Evolutionary conservation across 2,888 invertebrate species (phyloP).

Genomic region (Dascillus cervinus): DNA sequence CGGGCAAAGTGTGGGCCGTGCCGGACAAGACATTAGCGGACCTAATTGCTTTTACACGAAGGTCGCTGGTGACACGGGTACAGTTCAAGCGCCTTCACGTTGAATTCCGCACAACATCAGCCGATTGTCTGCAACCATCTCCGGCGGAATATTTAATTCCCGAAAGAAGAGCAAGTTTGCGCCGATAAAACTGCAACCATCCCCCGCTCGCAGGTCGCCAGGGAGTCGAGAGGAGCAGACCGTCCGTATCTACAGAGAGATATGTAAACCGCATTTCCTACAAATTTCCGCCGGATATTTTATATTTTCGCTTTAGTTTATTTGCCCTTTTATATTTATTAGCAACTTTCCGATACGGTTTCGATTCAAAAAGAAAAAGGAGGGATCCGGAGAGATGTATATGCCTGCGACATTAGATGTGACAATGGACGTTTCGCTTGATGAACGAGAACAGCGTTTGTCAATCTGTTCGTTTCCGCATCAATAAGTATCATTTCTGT

Average conservation of each 20-base stretch:
- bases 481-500: slow-evolving; percentile 31
- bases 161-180: too few species aligned
- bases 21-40: slow-evolving; percentile 42
- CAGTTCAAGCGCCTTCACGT: too few species aligned
- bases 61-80: slow-evolving; percentile 17
- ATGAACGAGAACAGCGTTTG: slow-evolving; percentile 39
- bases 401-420: slow-evolving; percentile 27
- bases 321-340: slow-evolving; percentile 22
- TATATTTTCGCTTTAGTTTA: slow-evolving; percentile 28
- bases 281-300: slow-evolving; percentile 32
- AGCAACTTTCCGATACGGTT: slow-evolving; percentile 26
- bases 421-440: slow-evolving; percentile 34
- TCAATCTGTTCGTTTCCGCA: slow-evolving; percentile 41
- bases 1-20: slow-evolving; percentile 34
- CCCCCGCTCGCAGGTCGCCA: slow-evolving; percentile 17
- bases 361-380: slow-evolving; percentile 24
- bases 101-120: too few species aligned
- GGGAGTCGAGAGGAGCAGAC: slow-evolving; percentile 17
- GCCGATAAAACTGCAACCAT: slow-evolving; percentile 10
- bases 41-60: slow-evolving; percentile 39
- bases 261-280: slow-evolving; percentile 31
- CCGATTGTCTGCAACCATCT: too few species aligned
- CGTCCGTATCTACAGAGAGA: slow-evolving; percentile 19
- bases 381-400: too few species aligned
- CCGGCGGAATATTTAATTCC: too few species aligned